A percentile compares a stretch with the other conserved stretches of the same genome.
Conservation (phyloP, 2,888 invertebrate species). For the Agonopterix arenella region DNA sequence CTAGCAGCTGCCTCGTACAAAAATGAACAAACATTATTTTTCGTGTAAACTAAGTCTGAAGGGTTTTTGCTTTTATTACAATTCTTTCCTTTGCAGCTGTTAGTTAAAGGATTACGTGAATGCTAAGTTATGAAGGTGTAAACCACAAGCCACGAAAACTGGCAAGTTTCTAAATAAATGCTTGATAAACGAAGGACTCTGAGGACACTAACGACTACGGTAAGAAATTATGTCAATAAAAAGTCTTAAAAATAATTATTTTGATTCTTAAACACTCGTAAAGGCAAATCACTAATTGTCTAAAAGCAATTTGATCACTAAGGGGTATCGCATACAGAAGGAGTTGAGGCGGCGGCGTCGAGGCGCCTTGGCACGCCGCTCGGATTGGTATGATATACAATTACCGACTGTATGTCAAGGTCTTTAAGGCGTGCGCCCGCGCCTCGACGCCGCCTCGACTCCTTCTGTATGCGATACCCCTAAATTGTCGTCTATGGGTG, state of each 20-base stretch:
- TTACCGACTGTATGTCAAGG: too few species aligned
- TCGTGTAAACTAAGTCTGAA: neutral
- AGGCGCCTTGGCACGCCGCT: too few species aligned
- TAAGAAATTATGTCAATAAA: neutral
- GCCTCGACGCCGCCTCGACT: too few species aligned
- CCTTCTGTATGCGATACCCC: too few species aligned
- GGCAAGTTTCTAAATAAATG: too few species aligned
- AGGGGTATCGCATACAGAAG: too few species aligned
- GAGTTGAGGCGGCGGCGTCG: too few species aligned
- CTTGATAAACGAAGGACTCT: neutral
- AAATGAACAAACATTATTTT: neutral
- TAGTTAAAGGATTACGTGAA: slow-evolving; percentile 8
- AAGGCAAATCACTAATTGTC: too few species aligned
- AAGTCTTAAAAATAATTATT: neutral
- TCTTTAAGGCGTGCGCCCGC: too few species aligned
- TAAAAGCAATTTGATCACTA: too few species aligned
- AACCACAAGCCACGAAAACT: neutral
- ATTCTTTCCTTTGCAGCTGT: slow-evolving; percentile 3
- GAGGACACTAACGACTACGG: neutral
- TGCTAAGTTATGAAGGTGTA: slow-evolving; percentile 6
- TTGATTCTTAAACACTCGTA: neutral
- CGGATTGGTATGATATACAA: too few species aligned
- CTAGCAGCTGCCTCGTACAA: slow-evolving; percentile 4
- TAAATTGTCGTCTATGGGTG: too few species aligned
- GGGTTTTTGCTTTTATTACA: neutral